Conservation (phyloP, 2,888 invertebrate genomes). For the Tinea semifulvella region DNA sequence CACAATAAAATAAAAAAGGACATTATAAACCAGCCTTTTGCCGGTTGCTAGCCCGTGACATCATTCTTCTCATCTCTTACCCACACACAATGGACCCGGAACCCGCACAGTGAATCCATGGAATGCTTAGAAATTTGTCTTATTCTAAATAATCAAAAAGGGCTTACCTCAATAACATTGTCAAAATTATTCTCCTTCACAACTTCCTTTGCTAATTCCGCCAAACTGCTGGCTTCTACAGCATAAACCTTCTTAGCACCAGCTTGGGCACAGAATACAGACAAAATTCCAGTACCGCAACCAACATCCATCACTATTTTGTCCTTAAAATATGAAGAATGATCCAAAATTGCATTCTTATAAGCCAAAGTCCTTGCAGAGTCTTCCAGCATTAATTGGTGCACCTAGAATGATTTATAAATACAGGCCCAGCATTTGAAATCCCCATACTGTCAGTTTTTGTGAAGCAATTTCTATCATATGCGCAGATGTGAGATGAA, state of each 20-base stretch:
- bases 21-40: no score
- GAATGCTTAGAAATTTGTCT: no score
- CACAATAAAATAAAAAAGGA: no score
- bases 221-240: constrained; percentile 81
- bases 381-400: constrained; percentile 84
- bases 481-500: no score
- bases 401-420: constrained; percentile 65
- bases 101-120: no score
- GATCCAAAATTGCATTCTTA: constrained; percentile 77
- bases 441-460: neutral
- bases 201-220: constrained; percentile 70
- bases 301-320: constrained; percentile 89
- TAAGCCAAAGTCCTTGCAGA: constrained; percentile 80
- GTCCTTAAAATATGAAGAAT: constrained; percentile 72
- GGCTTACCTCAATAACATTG: constrained; percentile 70
- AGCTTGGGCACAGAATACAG: constrained; percentile 87
- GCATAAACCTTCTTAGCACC: constrained; percentile 91
- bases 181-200: constrained; percentile 76
- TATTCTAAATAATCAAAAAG: no score
- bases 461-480: neutral
- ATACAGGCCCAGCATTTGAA: neutral
- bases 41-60: no score
- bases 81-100: no score
- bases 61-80: no score
- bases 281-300: constrained; percentile 88